phyloP scores from a whole-genome alignment of 2,888 invertebrate genomes.

The Herminia tarsipennalis region DNA sequence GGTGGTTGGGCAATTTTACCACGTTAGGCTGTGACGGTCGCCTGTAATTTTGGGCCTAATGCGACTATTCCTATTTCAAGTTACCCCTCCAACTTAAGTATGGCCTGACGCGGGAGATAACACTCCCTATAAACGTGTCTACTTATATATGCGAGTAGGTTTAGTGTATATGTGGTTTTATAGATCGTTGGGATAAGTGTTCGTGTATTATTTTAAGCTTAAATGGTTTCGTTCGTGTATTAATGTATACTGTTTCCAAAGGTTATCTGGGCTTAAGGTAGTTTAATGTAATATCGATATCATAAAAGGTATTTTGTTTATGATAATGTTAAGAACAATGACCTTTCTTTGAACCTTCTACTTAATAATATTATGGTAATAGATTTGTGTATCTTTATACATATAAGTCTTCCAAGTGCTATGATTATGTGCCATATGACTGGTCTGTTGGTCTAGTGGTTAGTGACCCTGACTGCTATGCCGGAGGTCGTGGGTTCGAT shows the following conservation, averaged over 20 bases:
- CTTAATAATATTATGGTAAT: too few relatives aligned
- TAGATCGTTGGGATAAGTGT: conserved; percentile 9
- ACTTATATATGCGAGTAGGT: conserved; percentile 39
- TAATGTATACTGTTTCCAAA: not conserved
- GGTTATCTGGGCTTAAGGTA: not conserved
- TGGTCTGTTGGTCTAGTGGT: too few relatives aligned
- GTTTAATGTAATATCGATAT: too few relatives aligned
- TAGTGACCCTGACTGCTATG: too few relatives aligned
- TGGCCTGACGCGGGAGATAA: conserved; percentile 79
- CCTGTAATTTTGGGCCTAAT: conserved; percentile 85
- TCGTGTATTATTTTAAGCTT: not conserved
- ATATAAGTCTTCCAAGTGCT: too few relatives aligned
- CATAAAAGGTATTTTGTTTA: too few relatives aligned
- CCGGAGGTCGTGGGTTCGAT: too few relatives aligned
- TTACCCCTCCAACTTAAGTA: conserved; percentile 79
- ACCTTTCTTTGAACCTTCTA: too few relatives aligned
- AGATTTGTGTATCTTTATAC: too few relatives aligned
- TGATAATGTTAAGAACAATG: too few relatives aligned
- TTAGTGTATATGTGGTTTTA: conserved; percentile 28
- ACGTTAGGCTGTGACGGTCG: conserved; percentile 84
- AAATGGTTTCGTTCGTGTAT: not conserved
- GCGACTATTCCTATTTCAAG: conserved; percentile 85
- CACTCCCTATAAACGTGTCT: conserved; percentile 48
- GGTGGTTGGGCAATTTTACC: conserved; percentile 83
- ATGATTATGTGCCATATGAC: too few relatives aligned